Base-by-base conservation (phyloP, 2,888 invertebrate species). In the Glyphotaelius pellucidus region DNA sequence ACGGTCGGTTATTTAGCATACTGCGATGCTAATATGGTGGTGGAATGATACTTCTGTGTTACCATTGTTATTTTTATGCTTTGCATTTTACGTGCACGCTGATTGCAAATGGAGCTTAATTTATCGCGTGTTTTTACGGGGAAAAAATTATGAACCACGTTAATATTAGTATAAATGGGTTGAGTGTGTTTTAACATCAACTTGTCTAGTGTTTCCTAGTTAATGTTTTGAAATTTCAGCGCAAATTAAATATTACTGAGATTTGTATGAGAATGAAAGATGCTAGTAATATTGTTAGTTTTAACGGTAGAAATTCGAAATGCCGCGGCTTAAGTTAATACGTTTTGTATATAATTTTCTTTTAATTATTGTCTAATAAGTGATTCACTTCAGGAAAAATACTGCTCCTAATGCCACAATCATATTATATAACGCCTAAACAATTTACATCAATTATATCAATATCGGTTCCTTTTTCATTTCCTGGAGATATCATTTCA, bases 11-110 rank as follows among this genome's bases (percentile, higher is more conserved):
- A 38, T 83, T 83, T 83, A 35, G 35, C 83, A 35, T 83, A 83
- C 7, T 19, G n/a, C 67, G 67, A n/a, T 25, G 83, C 83, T 83
- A 31, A 32, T 83, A n/a, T 38, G 83, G 83, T 35, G 38, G 83
- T 83, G 19, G 83, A 83, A 83, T 83, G 83, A 83, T 83, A 83
- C n/a, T 35, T 25, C 83, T 15, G 35, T 83, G 35, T 83, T 83
- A 67, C 67, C n/a, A n/a, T 67, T 67, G 67, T 67, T 67, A 67
- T 67, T 67, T 67, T 67, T 52, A 35, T 83, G 83, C 83, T 83
- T 83, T 83, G 83, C 83, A 83, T 83, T 83, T 83, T n/a, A 31
- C 83, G 35, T 35, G 35, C 32, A 25, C 32, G 83, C 83, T 35
- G 25, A 83, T 83, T 83, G 83, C 83, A 35, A 83, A 35, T 83